Conservation (phyloP, 1,140 invertebrate genomes). For the Bicyclus anynana region DNA sequence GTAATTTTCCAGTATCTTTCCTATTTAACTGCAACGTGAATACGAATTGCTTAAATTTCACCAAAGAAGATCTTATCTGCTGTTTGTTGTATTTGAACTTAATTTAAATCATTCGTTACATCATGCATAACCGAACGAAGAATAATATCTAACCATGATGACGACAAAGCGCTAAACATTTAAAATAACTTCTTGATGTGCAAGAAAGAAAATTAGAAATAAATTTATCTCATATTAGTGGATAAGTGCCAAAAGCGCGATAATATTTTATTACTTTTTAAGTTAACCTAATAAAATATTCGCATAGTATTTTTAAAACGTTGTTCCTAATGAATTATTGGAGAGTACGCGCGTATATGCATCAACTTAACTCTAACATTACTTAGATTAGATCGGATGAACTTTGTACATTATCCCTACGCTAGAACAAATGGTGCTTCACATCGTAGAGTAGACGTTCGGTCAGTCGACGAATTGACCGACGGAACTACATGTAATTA, state of each 20-base stretch:
- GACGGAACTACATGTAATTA: conserved; percentile 56
- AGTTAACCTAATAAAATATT: conserved; percentile 61
- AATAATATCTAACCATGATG: background rate
- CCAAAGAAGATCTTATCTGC: conserved; percentile 54
- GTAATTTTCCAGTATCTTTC: conserved; percentile 23
- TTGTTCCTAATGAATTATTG: conserved; percentile 74
- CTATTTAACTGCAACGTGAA: conserved; percentile 25
- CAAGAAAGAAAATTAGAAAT: conserved; percentile 8
- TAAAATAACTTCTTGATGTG: background rate
- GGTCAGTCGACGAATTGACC: conserved; percentile 30
- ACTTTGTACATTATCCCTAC: conserved; percentile 75
- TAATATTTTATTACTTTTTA: conserved; percentile 53
- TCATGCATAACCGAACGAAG: background rate
- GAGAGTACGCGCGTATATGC: conserved; percentile 58
- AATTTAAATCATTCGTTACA: conserved; percentile 1
- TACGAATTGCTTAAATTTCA: conserved; percentile 43
- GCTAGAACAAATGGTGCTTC: conserved; percentile 77
- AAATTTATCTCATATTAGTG: conserved; percentile 42
- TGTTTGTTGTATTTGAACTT: conserved; percentile 21
- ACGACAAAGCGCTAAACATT: background rate
- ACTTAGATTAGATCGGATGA: conserved; percentile 65
- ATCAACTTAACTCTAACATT: conserved; percentile 66
- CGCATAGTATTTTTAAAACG: conserved; percentile 67
- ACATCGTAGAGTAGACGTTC: conserved; percentile 60
- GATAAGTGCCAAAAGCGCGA: conserved; percentile 69